Base-by-base conservation (phyloP, 1,140 invertebrate species). In the Apis cerana region DNA sequence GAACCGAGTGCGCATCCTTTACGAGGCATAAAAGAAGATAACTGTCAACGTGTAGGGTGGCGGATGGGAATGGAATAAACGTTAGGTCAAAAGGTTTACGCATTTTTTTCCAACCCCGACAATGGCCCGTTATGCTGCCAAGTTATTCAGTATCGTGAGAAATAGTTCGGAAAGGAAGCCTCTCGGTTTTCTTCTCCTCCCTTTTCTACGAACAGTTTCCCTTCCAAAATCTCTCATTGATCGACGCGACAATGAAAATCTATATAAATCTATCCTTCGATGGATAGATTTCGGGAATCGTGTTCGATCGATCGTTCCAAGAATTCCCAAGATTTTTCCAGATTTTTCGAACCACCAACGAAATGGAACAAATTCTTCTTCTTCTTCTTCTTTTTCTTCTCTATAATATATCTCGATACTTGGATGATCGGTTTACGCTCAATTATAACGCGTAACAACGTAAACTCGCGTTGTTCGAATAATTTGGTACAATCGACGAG, bases 91-190 rank as follows among this genome's bases (percentile, higher is more conserved):
- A 82, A 71, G 77, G 43, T 87, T 70, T 80, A 61, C 56, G 23
- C 64, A 56, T 23, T 11, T 69, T 70, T 72, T 43, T 23, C 4
- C 54, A 62, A 61, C 21, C 54, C 50, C 69, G 76, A 74, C 82
- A 71, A 27, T 58, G 61, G 43, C 23, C 52, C 52, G 65, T 76
- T 85, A 61, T 85, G 19, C 62, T 27, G 27, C 52, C 65, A 1
- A 83, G 62, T 87, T 76, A 87, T 87, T 87, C 81, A 84, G 48
- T 67, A 77, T 87, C 86, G 81, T 87, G 86, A 86, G 86, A 87
- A 87, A 76, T 52, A 33, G 65, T 23, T 58, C 1, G 21, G 61
- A 65, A 65, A 52, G 61, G 61, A 23, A 17, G 15, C 43, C 58
- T 48, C 48, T 61, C 8, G 12, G 9, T 52, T 75, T 58, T 52